Evolutionary conservation across 2,888 invertebrate genomes (phyloP).

Genomic region (Drosophila mettleri): DNA sequence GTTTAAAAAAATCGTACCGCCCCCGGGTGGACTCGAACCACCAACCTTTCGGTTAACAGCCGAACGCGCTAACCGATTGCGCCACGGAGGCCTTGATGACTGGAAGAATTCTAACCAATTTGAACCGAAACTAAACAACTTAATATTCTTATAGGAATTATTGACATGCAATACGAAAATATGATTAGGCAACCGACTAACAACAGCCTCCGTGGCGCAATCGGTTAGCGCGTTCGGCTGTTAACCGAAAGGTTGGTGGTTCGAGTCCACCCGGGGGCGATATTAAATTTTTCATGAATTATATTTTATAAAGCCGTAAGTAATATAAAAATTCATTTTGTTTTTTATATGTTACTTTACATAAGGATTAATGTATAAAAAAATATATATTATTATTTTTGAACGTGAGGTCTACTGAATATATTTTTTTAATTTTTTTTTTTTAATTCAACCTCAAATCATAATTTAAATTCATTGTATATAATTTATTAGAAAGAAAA

Average conservation of each 20-base stretch:
- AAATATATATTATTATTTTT: background rate
- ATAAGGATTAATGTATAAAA: background rate
- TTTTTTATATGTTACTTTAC: background rate
- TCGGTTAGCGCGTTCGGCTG: constrained; percentile 99
- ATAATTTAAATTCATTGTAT: background rate
- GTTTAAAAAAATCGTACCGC: constrained; percentile 85
- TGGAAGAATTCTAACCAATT: background rate
- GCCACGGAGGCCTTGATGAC: constrained; percentile 88
- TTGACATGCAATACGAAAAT: background rate
- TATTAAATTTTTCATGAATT: background rate
- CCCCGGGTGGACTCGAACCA: constrained; percentile 99
- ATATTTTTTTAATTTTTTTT: background rate
- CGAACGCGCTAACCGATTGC: constrained; percentile 99
- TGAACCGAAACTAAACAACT: background rate
- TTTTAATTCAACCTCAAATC: background rate
- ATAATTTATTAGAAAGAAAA: constrained; percentile 5
- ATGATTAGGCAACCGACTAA: rapidly evolving
- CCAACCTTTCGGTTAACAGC: constrained; percentile 99
- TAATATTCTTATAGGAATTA: background rate
- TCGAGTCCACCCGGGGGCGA: constrained; percentile 98
- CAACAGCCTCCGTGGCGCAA: constrained; percentile 92
- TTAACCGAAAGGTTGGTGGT: constrained; percentile 99
- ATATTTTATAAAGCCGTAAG: background rate
- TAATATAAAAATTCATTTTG: background rate
- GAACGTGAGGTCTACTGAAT: background rate